Conservation (phyloP, 2,888 invertebrate species). For the Adelognathus sp. region DNA sequence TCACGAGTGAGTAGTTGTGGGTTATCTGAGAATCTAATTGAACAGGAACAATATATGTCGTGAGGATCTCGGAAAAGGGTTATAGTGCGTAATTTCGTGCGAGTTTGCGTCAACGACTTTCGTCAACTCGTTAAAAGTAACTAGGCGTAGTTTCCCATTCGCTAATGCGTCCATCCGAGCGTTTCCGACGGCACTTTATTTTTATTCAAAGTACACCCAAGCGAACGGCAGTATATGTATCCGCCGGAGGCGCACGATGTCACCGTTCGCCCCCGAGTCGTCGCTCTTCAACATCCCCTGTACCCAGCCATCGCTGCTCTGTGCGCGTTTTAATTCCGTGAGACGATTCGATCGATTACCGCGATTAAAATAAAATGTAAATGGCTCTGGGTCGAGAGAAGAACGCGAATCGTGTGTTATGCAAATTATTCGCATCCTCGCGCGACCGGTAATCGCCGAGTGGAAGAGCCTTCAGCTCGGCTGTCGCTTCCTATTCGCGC, state of each 20-base stretch:
- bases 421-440: constrained; percentile 71
- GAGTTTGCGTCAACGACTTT: constrained; percentile 60
- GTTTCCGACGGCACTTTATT: constrained; percentile 76
- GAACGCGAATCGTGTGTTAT: constrained; percentile 75
- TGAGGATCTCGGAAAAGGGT: constrained; percentile 15
- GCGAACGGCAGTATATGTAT: not conserved
- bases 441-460: constrained; percentile 78
- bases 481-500: constrained; percentile 76
- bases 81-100: constrained; percentile 37
- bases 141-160: constrained; percentile 74
- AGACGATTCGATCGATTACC: constrained; percentile 78
- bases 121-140: constrained; percentile 76
- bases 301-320: constrained; percentile 14
- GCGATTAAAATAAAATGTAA: constrained; percentile 81
- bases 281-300: constrained; percentile 18
- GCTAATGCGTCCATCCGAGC: constrained; percentile 77
- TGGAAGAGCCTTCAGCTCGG: constrained; percentile 72
- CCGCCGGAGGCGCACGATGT: constrained; percentile 44
- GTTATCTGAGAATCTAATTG: not conserved
- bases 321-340: constrained; percentile 73
- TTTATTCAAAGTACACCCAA: constrained; percentile 77
- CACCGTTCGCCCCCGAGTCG: constrained; percentile 33
- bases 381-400: constrained; percentile 64
- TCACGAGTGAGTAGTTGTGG: not conserved
- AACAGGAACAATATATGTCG: not conserved